Evolutionary conservation across 2,888 invertebrate species (phyloP).

Genomic region (Congeria kusceri): DNA sequence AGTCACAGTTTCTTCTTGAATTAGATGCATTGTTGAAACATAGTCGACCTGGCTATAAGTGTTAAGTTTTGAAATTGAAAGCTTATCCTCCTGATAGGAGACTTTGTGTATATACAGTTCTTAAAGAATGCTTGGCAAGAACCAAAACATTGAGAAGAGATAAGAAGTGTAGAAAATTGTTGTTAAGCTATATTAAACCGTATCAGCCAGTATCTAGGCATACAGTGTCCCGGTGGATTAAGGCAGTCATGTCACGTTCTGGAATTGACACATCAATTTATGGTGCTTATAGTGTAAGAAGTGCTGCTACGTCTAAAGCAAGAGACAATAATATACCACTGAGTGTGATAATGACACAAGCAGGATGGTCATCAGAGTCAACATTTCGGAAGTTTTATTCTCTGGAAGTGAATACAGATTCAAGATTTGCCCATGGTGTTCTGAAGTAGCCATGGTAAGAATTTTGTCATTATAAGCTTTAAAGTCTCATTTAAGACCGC

Average conservation of each 20-base stretch:
- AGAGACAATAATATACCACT: neutral
- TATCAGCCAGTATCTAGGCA: constrained; percentile 5
- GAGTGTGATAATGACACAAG: neutral
- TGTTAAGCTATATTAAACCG: constrained; percentile 23
- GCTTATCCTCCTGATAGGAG: constrained; percentile 24
- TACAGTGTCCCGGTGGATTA: constrained; percentile 17
- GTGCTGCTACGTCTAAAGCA: constrained; percentile 16
- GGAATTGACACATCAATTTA: constrained; percentile 4
- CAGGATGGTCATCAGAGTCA: constrained; percentile 8
- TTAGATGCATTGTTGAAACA: constrained; percentile 34
- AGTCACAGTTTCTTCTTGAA: no score
- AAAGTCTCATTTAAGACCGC: no score
- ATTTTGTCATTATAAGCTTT: no score
- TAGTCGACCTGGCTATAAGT: constrained; percentile 15
- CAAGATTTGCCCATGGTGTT: no score
- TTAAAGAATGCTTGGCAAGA: constrained; percentile 12
- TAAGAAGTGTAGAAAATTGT: neutral
- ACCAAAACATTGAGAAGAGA: neutral
- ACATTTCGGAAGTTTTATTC: constrained; percentile 17
- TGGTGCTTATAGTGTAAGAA: constrained; percentile 14
- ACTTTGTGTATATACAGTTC: constrained; percentile 15
- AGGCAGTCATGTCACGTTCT: constrained; percentile 6
- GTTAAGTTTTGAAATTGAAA: neutral
- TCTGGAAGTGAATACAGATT: no score
- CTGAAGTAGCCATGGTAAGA: no score